Evolutionary conservation across 2,113 vertebrate species (phyloP).

Genomic region (Prolemur simus): DNA sequence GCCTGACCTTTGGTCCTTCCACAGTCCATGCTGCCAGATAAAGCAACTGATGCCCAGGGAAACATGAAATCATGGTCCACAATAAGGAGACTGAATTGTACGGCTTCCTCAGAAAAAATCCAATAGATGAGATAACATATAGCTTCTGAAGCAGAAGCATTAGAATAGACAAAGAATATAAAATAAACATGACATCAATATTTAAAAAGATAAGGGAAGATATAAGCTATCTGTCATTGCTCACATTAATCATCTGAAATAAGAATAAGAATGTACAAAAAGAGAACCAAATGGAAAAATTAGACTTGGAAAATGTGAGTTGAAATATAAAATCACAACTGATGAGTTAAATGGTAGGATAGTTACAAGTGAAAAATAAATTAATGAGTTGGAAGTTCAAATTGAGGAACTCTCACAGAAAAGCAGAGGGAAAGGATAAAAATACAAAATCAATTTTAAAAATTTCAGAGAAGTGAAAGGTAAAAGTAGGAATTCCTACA

Average conservation of each 20-base stretch:
- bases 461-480: not conserved
- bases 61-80: not conserved
- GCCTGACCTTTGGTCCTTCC: not conserved
- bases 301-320: not conserved
- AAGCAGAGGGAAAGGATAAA: not conserved
- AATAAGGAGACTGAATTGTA: not conserved
- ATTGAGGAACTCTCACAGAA: not conserved
- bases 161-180: not conserved
- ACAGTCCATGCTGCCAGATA: not conserved
- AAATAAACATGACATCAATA: not conserved
- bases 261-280: not conserved
- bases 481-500: not conserved
- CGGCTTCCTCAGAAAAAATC: not conserved
- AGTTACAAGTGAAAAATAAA: not conserved
- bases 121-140: not conserved
- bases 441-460: not conserved
- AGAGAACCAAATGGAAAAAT: not conserved
- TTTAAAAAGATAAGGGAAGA: not conserved
- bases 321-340: not conserved
- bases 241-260: not conserved
- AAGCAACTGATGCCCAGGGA: not conserved
- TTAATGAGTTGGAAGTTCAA: not conserved
- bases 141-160: not conserved
- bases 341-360: not conserved
- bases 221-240: not conserved